Conservation (phyloP, 2,113 vertebrate genomes). For the Malurus alboscapulatus region DNA sequence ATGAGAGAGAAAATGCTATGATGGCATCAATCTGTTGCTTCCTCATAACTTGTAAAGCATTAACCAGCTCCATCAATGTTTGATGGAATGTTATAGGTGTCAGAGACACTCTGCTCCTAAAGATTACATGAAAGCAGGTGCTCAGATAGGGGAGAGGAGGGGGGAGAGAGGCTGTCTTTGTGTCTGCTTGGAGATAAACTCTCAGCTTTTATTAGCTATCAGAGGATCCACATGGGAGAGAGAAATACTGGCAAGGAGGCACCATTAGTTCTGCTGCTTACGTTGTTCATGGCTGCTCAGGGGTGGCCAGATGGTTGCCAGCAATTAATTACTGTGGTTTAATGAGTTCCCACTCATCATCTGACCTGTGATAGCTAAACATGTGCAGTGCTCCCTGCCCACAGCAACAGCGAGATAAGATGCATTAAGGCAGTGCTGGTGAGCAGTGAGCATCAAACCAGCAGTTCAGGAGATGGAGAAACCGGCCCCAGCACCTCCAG, state of each 20-base stretch:
- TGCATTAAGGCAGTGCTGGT: not conserved
- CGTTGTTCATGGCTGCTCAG: conserved; percentile 59
- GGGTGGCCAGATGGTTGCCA: conserved; percentile 70
- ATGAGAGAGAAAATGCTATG: not conserved
- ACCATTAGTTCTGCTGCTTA: conserved; percentile 66
- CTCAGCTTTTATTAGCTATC: conserved; percentile 65
- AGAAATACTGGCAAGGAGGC: conserved; percentile 60
- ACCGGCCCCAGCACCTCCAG: not conserved
- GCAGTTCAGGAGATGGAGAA: not conserved
- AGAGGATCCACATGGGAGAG: conserved; percentile 51
- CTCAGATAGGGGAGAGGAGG: not conserved
- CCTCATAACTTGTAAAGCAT: conserved; percentile 53
- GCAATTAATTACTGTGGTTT: conserved; percentile 69
- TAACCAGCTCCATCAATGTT: conserved; percentile 37
- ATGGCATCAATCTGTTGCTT: conserved; percentile 46
- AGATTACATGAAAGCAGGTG: conserved; percentile 41
- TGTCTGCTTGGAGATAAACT: conserved; percentile 59
- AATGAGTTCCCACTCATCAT: conserved; percentile 67
- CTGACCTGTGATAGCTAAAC: conserved; percentile 67
- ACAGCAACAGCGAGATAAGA: conserved; percentile 48
- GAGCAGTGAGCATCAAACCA: not conserved
- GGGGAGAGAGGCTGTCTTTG: conserved; percentile 8
- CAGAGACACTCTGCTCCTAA: conserved; percentile 10
- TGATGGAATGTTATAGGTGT: conserved; percentile 43
- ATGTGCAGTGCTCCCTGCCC: conserved; percentile 51